Evolutionary conservation across 2,888 invertebrate genomes (phyloP).

Genomic region (Apocheima hispidaria): DNA sequence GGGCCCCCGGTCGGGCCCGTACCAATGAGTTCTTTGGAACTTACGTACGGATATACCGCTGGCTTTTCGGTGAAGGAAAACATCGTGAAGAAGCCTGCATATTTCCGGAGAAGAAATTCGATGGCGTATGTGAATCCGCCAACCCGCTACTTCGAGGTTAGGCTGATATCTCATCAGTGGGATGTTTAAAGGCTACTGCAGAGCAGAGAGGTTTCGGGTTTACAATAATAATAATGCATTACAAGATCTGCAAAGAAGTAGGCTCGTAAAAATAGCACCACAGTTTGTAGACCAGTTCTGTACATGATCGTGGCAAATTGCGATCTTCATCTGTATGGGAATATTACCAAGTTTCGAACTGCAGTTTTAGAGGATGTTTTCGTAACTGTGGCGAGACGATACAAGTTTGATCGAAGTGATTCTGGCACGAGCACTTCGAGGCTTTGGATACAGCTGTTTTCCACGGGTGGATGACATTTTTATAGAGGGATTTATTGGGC

Average conservation of each 20-base stretch:
- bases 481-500: not conserved
- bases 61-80: no score
- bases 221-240: not conserved
- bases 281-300: constrained; percentile 34
- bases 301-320: constrained; percentile 26
- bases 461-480: not conserved
- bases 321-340: constrained; percentile 33
- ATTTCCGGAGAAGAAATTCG: no score
- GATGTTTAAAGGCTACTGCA: no score
- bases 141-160: no score
- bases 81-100: no score
- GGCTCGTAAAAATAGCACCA: constrained; percentile 51
- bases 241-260: not conserved
- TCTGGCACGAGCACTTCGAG: not conserved
- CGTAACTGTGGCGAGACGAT: constrained; percentile 9
- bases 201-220: no score
- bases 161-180: no score
- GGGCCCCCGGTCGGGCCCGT: no score
- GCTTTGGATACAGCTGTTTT: not conserved
- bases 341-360: constrained; percentile 34
- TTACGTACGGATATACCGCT: no score
- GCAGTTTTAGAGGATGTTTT: constrained; percentile 25
- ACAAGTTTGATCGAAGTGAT: constrained; percentile 18
- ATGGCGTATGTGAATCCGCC: no score
- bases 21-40: no score